These are phyloP conservation scores for Cottus gobio DNA, from an alignment of 2,113 vertebrate genomes.

Conservation along the genomic window DNA sequence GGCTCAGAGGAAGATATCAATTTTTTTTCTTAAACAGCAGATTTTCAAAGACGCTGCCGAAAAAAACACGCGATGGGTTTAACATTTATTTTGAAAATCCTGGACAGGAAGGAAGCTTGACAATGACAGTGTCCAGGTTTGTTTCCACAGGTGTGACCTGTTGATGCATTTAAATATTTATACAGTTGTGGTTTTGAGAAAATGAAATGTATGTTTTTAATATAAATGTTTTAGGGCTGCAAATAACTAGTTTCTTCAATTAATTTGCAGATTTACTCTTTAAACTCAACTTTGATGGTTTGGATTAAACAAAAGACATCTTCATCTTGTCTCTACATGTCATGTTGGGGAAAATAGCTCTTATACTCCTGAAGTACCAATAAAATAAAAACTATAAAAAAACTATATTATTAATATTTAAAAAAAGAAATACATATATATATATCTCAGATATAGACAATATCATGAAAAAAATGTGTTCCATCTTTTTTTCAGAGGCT, in stretches of 20 bases:
- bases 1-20: neutral
- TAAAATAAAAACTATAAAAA: neutral
- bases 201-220: neutral
- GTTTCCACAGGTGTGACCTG: neutral
- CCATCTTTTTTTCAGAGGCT: conserved; percentile 16
- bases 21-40: neutral
- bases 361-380: neutral
- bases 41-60: neutral
- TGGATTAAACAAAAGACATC: neutral
- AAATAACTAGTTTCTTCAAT: too few relatives aligned
- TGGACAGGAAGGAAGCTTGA: neutral
- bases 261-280: too few relatives aligned
- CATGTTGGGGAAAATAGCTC: neutral
- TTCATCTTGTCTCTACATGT: neutral
- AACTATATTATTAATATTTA: too few relatives aligned
- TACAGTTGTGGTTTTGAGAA: neutral
- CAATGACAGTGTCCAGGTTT: neutral
- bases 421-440: too few relatives aligned
- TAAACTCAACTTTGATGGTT: neutral
- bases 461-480: neutral
- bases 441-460: neutral
- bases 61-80: neutral
- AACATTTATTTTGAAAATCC: neutral
- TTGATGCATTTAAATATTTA: neutral
- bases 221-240: too few relatives aligned